Base-by-base conservation (phyloP, 2,113 vertebrate genomes). In the Blennius ocellaris region DNA sequence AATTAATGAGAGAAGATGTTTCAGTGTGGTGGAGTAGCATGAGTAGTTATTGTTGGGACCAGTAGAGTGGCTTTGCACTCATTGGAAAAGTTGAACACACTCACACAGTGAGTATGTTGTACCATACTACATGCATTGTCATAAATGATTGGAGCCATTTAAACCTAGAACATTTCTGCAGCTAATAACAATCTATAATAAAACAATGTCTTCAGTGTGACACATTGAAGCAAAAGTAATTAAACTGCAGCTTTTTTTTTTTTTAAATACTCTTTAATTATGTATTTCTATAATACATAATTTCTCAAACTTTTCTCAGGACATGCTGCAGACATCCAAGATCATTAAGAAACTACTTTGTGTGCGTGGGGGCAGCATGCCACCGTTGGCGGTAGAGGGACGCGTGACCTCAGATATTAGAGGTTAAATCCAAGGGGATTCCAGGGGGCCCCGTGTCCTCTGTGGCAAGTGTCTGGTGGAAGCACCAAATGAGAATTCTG, bases 401-500 rank as follows among this genome's bases (percentile, higher is more conserved):
- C 63, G 53, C 6, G 3, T 86, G 83, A 86, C 86, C 91, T 76
- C 78, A 76, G 80, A 88, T 88, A 86, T 71, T 67, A 72, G 82
- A 84, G 92, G 85, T 92, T 88, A 89, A 89, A 90, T 89, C 85
- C 72, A 59, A 67, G 73, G 73, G 83, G 82, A 86, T 69, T 30
- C 73, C 52, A 43, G 79, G 63, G 63, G 84, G 69, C 59, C 61
- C 85, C 81, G 56, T 16, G 16, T 79, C 73, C 69, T 78, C 60
- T 63, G 62, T 78, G 68, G 80, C 70, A 74, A 88, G 84, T 83
- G 77, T 90, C 91, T 77, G 80, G 78, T 58, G 66, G 80, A 79
- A 80, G 82, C 78, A 73, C 78, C 89, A 90, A 88, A 90, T 92
- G 84, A 89, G 89, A 82, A 77, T 72, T 81, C 78, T 90, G 92